Evolutionary conservation across 2,797 vertebrate species (phyloP), one percentile per base, ranked within the genome.

Genomic region (Acipenser oxyrinchus): DNA sequence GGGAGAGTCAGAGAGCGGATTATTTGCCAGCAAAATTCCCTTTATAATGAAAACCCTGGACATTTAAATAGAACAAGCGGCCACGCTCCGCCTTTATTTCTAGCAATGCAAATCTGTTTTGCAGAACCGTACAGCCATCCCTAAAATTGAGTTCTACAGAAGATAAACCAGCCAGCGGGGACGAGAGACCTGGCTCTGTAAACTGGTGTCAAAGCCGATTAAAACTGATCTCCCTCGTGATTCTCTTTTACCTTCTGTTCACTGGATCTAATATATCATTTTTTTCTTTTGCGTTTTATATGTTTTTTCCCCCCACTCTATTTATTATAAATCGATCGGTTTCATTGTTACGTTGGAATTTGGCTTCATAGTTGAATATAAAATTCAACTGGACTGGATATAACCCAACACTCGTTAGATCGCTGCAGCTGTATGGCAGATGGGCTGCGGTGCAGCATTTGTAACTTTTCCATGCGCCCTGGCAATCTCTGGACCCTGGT

Each of bases 171-270:
- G 76, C 63, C 57, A 64, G 66, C 51, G 64, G 62, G 51, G 48
- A 63, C 13, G 64, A 69, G 81, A 78, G 78, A 85, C 77, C 86
- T 88, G 89, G 88, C 89, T 88, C 88, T 88, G 92, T 92, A 92
- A 93, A 83, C 87, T 82, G 74, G 77, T 84, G 82, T 86, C 81
- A 88, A 92, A 94, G 91, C 92, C 79, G 91, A 87, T 94, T 93
- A 93, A 74, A 74, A 82, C 82, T 88, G 75, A 87, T 84, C 84
- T 76, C 76, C 77, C 82, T 78, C 84, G 86, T 87, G 85, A 83
- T 79, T 82, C 74, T 70, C 55, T 73, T 76, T 76, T 81, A 79
- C 83, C 77, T 86, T 85, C 78, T 83, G 83, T 83, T 74, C 73
- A 78, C 65, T 79, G 64, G 67, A 77, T 74, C 78, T 79, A 62